Conservation (phyloP, 2,888 invertebrate genomes). For the Copidosoma aretas region DNA sequence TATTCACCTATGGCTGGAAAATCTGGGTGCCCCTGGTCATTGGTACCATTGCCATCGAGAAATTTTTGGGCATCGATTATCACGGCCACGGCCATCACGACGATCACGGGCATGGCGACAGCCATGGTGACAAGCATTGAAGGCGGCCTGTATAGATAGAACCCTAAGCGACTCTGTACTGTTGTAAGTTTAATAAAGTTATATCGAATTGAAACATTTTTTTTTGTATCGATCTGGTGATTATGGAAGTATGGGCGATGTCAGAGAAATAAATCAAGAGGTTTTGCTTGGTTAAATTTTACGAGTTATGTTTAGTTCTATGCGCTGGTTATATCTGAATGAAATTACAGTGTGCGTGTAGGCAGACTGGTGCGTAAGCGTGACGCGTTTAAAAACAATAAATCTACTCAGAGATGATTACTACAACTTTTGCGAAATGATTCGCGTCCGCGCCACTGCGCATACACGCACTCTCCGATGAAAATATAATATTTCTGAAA, state of each 20-base stretch:
- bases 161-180: conserved; percentile 15
- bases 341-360: too few species aligned
- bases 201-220: not conserved
- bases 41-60: conserved; percentile 65
- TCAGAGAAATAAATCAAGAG: conserved; percentile 7
- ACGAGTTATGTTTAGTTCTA: conserved; percentile 8
- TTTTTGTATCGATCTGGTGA: not conserved
- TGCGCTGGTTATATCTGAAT: not conserved
- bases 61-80: conserved; percentile 62
- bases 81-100: conserved; percentile 49
- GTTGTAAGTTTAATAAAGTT: conserved; percentile 19
- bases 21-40: conserved; percentile 68
- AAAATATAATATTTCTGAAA: conserved; percentile 10
- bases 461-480: too few species aligned
- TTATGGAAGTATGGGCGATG: conserved; percentile 26
- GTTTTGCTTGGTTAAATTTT: not conserved
- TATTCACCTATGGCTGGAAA: conserved; percentile 65
- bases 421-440: too few species aligned
- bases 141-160: conserved; percentile 15
- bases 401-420: too few species aligned
- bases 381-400: too few species aligned
- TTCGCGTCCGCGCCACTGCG: too few species aligned
- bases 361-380: too few species aligned
- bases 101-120: conserved; percentile 12
- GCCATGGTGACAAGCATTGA: conserved; percentile 20